A percentile compares a stretch with the other conserved stretches of the same genome.
Evolutionary conservation across 2,113 vertebrate species (phyloP).

Genomic region (Marmota flaviventris): DNA sequence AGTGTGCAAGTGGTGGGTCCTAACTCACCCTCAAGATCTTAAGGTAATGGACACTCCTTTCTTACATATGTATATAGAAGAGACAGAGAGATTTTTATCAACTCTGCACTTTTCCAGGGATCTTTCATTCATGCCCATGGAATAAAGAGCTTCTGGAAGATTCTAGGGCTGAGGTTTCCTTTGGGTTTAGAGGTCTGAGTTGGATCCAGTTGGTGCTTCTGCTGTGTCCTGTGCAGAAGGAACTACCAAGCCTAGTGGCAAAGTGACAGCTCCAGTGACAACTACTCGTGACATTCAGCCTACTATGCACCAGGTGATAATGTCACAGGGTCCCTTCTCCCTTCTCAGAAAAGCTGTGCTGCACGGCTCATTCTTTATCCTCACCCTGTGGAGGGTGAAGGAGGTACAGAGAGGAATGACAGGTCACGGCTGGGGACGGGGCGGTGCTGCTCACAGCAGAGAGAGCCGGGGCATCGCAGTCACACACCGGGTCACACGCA

Average conservation of each 20-base stretch:
- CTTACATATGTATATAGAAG: neutral
- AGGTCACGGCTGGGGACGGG: neutral
- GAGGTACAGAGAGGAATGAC: neutral
- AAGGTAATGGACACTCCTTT: neutral
- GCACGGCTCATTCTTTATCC: neutral
- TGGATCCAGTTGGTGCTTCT: too few relatives aligned
- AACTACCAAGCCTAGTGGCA: neutral
- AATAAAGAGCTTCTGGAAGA: neutral
- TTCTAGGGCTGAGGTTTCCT: neutral
- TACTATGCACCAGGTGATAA: neutral
- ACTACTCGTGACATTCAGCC: neutral
- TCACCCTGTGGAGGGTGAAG: neutral
- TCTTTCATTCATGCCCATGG: neutral
- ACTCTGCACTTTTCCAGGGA: neutral
- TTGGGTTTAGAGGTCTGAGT: neutral
- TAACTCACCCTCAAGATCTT: neutral
- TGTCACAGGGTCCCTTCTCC: neutral
- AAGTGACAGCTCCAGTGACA: neutral
- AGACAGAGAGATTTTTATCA: neutral
- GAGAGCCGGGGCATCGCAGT: accelerated
- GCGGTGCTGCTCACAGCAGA: accelerated
- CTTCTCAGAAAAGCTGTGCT: neutral
- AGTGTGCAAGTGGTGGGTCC: neutral
- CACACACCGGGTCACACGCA: accelerated
- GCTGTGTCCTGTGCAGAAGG: neutral